These are phyloP conservation scores for Oscheius sp. DNA, from an alignment of 2,888 invertebrate species.

Conservation along the genomic window DNA sequence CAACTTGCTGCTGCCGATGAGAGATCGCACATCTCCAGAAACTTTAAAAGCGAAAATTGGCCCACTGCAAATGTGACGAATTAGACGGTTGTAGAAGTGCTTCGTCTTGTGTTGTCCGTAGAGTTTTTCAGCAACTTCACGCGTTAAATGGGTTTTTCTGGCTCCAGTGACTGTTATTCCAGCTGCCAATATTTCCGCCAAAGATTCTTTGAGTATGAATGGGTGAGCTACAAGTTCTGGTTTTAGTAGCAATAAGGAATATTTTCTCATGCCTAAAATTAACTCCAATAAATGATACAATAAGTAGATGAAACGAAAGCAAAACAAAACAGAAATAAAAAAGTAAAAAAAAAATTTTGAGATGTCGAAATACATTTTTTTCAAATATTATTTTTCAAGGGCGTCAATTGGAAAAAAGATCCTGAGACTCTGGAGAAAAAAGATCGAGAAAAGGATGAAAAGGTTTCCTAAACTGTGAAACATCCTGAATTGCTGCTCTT, in stretches of 20 bases:
- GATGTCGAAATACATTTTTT: too few species aligned
- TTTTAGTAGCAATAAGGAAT: slow-evolving; percentile 49
- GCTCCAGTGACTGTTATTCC: slow-evolving; percentile 25
- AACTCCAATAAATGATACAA: too few species aligned
- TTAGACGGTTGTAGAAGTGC: slow-evolving; percentile 63
- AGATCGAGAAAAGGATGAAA: too few species aligned
- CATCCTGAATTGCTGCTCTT: too few species aligned
- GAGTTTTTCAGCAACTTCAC: slow-evolving; percentile 17
- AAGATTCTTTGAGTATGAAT: slow-evolving; percentile 8
- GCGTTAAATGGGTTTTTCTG: not conserved
- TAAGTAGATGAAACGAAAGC: too few species aligned
- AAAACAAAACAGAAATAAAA: too few species aligned
- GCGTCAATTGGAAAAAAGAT: too few species aligned
- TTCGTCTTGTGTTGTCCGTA: slow-evolving; percentile 42
- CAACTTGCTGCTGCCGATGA: slow-evolving; percentile 48
- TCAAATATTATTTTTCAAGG: too few species aligned
- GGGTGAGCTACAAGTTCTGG: slow-evolving; percentile 60
- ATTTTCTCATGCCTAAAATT: not conserved
- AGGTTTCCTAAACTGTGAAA: too few species aligned
- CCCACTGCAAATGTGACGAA: slow-evolving; percentile 56
- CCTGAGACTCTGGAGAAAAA: too few species aligned
- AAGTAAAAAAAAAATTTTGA: too few species aligned
- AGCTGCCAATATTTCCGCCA: slow-evolving; percentile 12
- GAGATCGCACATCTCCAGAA: slow-evolving; percentile 42
- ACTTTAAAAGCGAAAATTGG: slow-evolving; percentile 57